A percentile compares a stretch with the other conserved stretches of the same genome.
These are phyloP conservation scores for Aplocera efformata DNA, from an alignment of 2,888 invertebrate species.

Conservation along the genomic window DNA sequence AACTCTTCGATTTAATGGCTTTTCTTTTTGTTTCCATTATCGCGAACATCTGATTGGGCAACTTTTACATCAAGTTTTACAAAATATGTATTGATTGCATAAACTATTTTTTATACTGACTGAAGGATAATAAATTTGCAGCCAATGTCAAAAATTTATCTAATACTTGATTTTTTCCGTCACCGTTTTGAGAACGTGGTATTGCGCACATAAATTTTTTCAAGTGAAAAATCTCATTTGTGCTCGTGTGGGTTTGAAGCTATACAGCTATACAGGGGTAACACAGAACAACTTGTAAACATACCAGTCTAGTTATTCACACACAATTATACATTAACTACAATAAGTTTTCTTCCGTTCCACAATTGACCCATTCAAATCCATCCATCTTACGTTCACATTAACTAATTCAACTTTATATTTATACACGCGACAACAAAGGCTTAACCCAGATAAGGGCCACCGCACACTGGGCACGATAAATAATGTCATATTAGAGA, in stretches of 20 bases:
- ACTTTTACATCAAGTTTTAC: background rate
- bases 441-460: constrained; percentile 57
- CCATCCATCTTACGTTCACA: constrained; percentile 49
- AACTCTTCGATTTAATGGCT: constrained; percentile 18
- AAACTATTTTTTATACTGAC: no score
- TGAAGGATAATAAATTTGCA: no score
- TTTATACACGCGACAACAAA: constrained; percentile 55
- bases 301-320: constrained; percentile 24
- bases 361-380: constrained; percentile 42
- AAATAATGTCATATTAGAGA: constrained; percentile 70
- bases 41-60: constrained; percentile 8
- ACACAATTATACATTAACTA: constrained; percentile 18
- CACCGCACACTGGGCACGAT: constrained; percentile 53
- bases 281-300: constrained; percentile 10
- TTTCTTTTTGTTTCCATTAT: constrained; percentile 18
- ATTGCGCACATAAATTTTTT: no score
- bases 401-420: constrained; percentile 57
- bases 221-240: no score
- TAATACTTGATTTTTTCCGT: no score
- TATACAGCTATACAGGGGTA: background rate
- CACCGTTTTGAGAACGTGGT: no score
- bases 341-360: constrained; percentile 29
- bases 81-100: background rate
- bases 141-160: no score
- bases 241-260: no score